These are phyloP conservation scores for Marmota flaviventris DNA, from an alignment of 2,113 vertebrate genomes.

Conservation along the genomic window DNA sequence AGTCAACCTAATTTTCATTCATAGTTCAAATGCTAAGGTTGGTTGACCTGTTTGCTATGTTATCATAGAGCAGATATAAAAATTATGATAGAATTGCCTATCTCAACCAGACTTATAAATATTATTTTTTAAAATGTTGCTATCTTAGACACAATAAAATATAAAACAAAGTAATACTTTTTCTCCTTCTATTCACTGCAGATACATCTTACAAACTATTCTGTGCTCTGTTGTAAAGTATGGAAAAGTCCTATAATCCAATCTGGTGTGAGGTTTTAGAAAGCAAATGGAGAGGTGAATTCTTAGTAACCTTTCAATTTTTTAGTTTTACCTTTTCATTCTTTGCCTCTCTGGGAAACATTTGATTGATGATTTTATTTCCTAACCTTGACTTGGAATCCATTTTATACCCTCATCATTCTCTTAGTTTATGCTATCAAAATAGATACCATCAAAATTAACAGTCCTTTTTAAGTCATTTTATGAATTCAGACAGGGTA, in stretches of 20 bases:
- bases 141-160: background rate
- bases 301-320: background rate
- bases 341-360: background rate
- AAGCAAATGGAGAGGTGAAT: background rate
- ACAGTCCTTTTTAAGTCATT: background rate
- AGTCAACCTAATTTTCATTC: slow-evolving; percentile 39
- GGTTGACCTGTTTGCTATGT: slow-evolving; percentile 18
- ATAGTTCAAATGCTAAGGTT: slow-evolving; percentile 24
- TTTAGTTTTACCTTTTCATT: background rate
- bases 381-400: slow-evolving; percentile 11
- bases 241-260: background rate
- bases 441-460: slow-evolving; percentile 12
- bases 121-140: slow-evolving; percentile 26
- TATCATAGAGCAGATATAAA: slow-evolving; percentile 34
- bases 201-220: background rate
- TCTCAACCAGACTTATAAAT: slow-evolving; percentile 32
- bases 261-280: background rate
- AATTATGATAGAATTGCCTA: background rate
- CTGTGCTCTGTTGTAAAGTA: background rate
- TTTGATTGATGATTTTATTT: slow-evolving; percentile 22
- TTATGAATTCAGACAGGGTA: background rate
- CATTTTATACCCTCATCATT: background rate
- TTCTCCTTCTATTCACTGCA: background rate
- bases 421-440: background rate
- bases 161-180: background rate